phyloP scores from a whole-genome alignment of 2,113 vertebrate genomes.

The Mobula birostris region DNA sequence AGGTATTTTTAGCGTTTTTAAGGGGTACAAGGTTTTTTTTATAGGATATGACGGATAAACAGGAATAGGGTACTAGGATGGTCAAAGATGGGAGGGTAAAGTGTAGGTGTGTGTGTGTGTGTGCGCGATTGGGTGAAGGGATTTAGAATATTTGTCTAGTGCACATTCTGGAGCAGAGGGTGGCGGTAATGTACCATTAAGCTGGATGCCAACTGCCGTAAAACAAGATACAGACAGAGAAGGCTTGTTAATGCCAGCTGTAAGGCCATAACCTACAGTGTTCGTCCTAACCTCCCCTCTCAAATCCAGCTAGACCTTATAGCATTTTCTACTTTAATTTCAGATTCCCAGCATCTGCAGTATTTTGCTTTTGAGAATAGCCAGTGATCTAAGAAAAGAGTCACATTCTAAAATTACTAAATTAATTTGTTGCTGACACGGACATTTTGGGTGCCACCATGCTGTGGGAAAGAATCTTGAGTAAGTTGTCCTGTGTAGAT shows the following conservation, averaged over 20 bases:
- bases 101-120: too few species aligned
- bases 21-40: too few species aligned
- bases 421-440: background rate
- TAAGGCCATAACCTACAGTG: background rate
- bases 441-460: background rate
- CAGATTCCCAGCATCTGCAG: background rate
- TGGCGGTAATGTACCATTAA: too few species aligned
- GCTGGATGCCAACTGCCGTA: too few species aligned
- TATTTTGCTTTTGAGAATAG: background rate
- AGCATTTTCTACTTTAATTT: background rate
- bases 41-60: too few species aligned
- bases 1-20: too few species aligned
- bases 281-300: background rate
- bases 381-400: background rate
- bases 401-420: background rate
- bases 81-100: too few species aligned
- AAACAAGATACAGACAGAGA: background rate
- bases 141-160: too few species aligned
- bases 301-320: background rate
- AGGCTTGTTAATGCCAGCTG: background rate
- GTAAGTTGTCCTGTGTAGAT: too few species aligned
- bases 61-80: too few species aligned
- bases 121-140: too few species aligned
- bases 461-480: background rate
- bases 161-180: too few species aligned